phyloP scores from a whole-genome alignment of 2,797 vertebrate genomes.

The Podarcis siculus region DNA sequence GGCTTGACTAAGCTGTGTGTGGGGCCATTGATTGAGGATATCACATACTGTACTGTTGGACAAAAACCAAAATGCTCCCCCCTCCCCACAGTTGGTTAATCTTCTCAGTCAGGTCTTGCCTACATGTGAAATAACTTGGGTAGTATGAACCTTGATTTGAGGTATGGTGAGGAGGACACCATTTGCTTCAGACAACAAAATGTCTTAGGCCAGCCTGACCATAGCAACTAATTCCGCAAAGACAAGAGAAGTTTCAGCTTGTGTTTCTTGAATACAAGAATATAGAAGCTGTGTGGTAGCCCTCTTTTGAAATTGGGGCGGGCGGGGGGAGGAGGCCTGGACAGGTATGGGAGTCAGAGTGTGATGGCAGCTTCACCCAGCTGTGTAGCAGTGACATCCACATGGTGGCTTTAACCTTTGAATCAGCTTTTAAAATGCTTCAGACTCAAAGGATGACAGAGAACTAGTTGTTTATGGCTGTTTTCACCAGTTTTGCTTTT shows the following conservation, averaged over 20 bases:
- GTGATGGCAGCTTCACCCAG: no score
- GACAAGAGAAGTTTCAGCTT: background rate
- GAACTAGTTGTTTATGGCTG: background rate
- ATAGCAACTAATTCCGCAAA: background rate
- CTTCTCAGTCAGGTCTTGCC: background rate
- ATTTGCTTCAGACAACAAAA: no score
- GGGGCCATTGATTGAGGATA: constrained; percentile 11
- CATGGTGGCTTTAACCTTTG: background rate
- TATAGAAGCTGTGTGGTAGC: background rate
- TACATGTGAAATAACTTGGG: background rate
- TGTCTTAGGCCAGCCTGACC: no score
- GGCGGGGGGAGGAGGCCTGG: no score
- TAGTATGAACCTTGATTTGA: background rate
- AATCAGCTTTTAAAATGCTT: constrained; percentile 5
- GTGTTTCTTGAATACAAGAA: background rate
- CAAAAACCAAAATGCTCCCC: background rate
- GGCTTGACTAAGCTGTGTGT: constrained; percentile 44
- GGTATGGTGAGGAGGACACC: no score
- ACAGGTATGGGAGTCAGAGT: no score
- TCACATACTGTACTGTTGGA: background rate
- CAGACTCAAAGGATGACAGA: constrained; percentile 1
- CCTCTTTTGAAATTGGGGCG: background rate
- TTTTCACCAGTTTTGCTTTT: background rate
- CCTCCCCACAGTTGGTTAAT: background rate
- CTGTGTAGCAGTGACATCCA: background rate